phyloP scores from a whole-genome alignment of 1,140 invertebrate species.

The Pseudomyrmex flavicornis region DNA sequence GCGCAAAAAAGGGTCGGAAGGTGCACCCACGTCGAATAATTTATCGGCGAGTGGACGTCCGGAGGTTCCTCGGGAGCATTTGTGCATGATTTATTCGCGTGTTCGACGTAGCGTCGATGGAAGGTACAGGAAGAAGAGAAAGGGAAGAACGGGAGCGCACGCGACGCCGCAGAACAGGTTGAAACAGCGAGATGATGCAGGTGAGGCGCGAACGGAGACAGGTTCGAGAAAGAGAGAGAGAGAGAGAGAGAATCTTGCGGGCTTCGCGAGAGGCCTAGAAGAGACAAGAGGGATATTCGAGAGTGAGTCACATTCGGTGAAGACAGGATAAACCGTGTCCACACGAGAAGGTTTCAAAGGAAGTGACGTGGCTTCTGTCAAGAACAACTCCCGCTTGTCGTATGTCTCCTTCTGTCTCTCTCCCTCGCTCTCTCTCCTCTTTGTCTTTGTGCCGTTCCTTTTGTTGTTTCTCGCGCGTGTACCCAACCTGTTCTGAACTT shows the following conservation, averaged over 20 bases:
- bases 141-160: neutral
- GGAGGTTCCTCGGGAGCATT: constrained; percentile 34
- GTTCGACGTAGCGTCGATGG: constrained; percentile 29
- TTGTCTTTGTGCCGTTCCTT: constrained; percentile 22
- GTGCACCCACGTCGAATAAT: constrained; percentile 35
- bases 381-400: constrained; percentile 62
- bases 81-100: constrained; percentile 56
- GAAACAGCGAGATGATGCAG: constrained; percentile 23
- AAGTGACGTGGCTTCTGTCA: constrained; percentile 71
- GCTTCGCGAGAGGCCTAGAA: neutral
- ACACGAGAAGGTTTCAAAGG: constrained; percentile 57
- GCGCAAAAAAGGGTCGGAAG: constrained; percentile 26
- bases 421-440: constrained; percentile 6
- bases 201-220: constrained; percentile 6
- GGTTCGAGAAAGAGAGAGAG: neutral
- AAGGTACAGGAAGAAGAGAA: neutral
- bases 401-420: constrained; percentile 33
- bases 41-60: constrained; percentile 52
- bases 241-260: neutral
- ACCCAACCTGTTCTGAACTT: neutral
- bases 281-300: constrained; percentile 9
- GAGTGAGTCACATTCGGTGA: constrained; percentile 59
- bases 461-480: constrained; percentile 41
- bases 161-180: constrained; percentile 41
- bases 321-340: constrained; percentile 66